Base-by-base conservation (phyloP, 2,113 vertebrate genomes). In the Equus przewalskii region DNA sequence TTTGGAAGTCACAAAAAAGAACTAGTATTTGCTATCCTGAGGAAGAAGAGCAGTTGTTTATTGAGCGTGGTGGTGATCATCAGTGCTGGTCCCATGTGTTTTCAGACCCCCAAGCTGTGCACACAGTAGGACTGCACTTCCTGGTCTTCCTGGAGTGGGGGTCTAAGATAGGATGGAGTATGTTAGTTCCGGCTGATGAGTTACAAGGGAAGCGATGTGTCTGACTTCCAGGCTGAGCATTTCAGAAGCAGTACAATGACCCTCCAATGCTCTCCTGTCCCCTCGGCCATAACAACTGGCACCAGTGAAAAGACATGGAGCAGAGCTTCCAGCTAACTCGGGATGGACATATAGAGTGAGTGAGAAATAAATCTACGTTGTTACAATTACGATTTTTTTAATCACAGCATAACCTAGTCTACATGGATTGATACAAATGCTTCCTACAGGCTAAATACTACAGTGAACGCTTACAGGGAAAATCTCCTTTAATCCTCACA, bases 351-450 rank as follows among this genome's bases (percentile, higher is more conserved):
- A 56, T 9, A 86, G 33, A 65, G 62, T 41, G 56, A 49, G 19
- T 51, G 30, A 72, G 80, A 76, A 96, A 67, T 58, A 62, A 78
- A 72, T 95, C 51, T 78, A 33, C 79, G 76, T 24, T 86, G 73
- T 92, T 91, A 73, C 7, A 41, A 79, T 60, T 64, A 67, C 86
- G 54, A 58, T 65, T 49, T 79, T 87, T 65, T 41, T 70, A 81
- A 62, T 21, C 28, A 67, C 18, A 80, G 44, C 60, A 85, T 75
- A 81, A 65, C 3, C 11, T 75, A 60, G 24, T 65, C 19, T 69
- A 15, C 1, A 10, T 41, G 36, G 28, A 54, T 93, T 46, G 64
- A 84, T 84, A 89, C 7, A 79, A 79, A 54, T 51, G 69, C 49
- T 91, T 21, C 79, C 24, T 26, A 26, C 64, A n/a, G 62, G 93